Percentiles rank a stretch among this genome's conserved stretches.
Evolutionary conservation across 2,797 vertebrate genomes (phyloP).

Genomic region (Gadopsis marmoratus): DNA sequence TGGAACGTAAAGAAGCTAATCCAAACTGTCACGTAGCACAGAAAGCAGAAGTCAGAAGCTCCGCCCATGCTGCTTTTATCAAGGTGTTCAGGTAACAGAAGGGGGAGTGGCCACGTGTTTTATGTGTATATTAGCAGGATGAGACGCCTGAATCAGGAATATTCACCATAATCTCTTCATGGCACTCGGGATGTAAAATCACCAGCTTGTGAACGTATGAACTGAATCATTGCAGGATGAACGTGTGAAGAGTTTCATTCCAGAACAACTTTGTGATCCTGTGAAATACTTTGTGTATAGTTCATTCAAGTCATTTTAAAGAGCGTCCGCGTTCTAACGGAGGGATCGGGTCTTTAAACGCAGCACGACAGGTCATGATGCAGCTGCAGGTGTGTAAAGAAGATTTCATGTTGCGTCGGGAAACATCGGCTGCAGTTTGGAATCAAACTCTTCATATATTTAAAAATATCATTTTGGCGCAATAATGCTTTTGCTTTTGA

Average conservation of each 20-base stretch:
- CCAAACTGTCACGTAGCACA: no score
- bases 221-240: neutral
- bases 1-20: no score
- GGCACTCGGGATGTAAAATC: conserved; percentile 39
- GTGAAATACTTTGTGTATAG: no score
- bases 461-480: neutral
- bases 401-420: no score
- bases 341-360: no score
- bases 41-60: no score
- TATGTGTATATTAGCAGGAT: neutral
- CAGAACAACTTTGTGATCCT: neutral
- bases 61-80: no score
- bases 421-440: neutral
- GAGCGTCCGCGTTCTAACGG: no score
- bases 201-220: conserved; percentile 47
- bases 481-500: neutral
- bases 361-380: no score
- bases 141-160: neutral
- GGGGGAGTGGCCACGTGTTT: neutral
- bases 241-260: conserved; percentile 12
- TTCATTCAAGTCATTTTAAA: no score
- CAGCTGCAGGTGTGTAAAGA: neutral
- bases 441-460: neutral
- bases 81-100: neutral
- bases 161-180: neutral